A percentile compares a stretch with the other conserved stretches of the same genome.
phyloP scores from a whole-genome alignment of 2,888 invertebrate genomes.

The Odiellus spinosus region DNA sequence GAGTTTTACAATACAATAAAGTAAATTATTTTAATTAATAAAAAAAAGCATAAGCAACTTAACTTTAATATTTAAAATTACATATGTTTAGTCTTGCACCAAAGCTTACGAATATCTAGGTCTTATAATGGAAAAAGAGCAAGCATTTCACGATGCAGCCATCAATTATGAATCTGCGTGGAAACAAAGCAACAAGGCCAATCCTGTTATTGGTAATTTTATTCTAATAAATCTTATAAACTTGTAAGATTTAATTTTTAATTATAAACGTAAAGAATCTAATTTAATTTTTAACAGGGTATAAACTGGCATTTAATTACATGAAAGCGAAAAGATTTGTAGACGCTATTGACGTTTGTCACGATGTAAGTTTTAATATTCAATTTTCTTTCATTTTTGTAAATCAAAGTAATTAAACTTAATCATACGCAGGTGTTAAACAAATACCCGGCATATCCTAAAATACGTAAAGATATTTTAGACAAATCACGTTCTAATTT shows the following conservation, averaged over 20 bases:
- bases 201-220: slow-evolving; percentile 52
- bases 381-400: background rate
- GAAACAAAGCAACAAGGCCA: slow-evolving; percentile 61
- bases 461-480: slow-evolving; percentile 78
- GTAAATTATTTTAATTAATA: slow-evolving; percentile 24
- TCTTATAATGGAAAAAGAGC: slow-evolving; percentile 76
- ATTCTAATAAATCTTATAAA: background rate
- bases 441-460: slow-evolving; percentile 70
- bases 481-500: slow-evolving; percentile 49
- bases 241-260: background rate
- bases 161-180: slow-evolving; percentile 70
- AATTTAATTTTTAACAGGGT: slow-evolving; percentile 38
- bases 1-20: slow-evolving; percentile 34
- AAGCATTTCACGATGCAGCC: slow-evolving; percentile 69
- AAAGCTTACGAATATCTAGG: slow-evolving; percentile 80
- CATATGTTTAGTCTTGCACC: slow-evolving; percentile 48
- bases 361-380: slow-evolving; percentile 33
- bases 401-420: slow-evolving; percentile 2
- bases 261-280: background rate
- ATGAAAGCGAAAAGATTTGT: slow-evolving; percentile 75
- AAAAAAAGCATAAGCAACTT: too few species aligned
- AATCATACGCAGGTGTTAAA: slow-evolving; percentile 44
- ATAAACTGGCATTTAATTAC: slow-evolving; percentile 77
- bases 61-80: background rate
- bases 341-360: slow-evolving; percentile 79